Base-by-base conservation (phyloP, 2,888 invertebrate species). In the Volucella zonaria region DNA sequence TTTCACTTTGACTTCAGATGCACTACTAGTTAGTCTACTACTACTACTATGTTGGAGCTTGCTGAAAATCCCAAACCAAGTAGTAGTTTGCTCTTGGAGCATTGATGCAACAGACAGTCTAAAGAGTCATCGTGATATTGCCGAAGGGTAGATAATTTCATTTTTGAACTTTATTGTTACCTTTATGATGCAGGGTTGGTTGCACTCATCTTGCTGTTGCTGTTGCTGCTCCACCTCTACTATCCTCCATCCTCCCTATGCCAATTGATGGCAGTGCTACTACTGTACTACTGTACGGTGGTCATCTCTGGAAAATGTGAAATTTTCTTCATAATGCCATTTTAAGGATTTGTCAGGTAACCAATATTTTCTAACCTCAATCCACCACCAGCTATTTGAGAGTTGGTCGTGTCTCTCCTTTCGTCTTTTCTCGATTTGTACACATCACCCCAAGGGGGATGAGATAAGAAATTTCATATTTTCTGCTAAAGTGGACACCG, bases 261-360 rank as follows among this genome's bases (percentile, higher is more conserved):
- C 15, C n/a, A 43, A 11, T 52, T 15, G 64, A 8, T n/a, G 11
- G 14, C 1, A n/a, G n/a, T 49, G n/a, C 49, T n/a, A n/a, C n/a
- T 12, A 49, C 14, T 49, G 14, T 49, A 49, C 11, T 23, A 31
- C 31, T 31, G 31, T 31, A 31, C 23, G 18, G 15, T 61, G 74
- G 71, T 78, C 78, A 71, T 71, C 75, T 75, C 59, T 83, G 71
- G 77, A 47, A 82, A 81, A 67, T 85, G 85, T 81, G 81, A 85
- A 31, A 85, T 85, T 85, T 85, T 85, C 85, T 81, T 85, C 73
- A 81, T 85, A 85, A 81, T 81, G 68, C 85, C 81, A 73, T 85
- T 85, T 81, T 81, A 85, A 85, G 85, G 85, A 85, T 85, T 85
- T 85, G 85, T 85, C 85, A 85, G 85, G 85, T 85, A 81, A 85